Percentiles rank a stretch among this genome's conserved stretches.
These are phyloP conservation scores for Brevimyrus niger DNA, from an alignment of 2,113 vertebrate species.

Conservation along the genomic window DNA sequence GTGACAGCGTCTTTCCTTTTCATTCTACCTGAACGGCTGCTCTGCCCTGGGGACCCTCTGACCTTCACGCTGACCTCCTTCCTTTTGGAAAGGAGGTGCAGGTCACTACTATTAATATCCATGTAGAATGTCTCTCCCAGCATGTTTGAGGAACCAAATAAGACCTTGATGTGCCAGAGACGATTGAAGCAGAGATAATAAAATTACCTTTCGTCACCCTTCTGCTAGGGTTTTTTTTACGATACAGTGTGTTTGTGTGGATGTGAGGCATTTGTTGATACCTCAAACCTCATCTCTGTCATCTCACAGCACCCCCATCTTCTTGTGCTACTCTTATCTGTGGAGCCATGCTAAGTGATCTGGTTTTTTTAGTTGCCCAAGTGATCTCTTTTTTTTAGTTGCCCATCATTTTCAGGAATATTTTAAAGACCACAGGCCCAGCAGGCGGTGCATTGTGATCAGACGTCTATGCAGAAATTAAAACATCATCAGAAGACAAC, in stretches of 20 bases:
- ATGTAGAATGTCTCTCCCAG: background rate
- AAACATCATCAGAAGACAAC: background rate
- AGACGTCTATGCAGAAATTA: background rate
- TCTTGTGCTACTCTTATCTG: background rate
- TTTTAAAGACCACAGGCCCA: background rate
- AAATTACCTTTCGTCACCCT: background rate
- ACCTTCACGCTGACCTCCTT: background rate
- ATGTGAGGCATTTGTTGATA: background rate
- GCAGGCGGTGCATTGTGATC: background rate
- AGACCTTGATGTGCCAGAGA: background rate
- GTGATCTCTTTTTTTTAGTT: background rate
- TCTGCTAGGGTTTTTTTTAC: background rate
- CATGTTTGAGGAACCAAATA: background rate
- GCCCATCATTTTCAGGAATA: background rate
- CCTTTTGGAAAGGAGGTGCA: background rate
- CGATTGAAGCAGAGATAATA: background rate
- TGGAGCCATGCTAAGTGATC: background rate
- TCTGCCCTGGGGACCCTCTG: background rate
- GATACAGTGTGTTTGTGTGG: background rate
- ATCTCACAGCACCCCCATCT: background rate
- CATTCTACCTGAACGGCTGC: background rate
- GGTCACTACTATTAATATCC: background rate
- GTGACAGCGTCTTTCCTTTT: background rate
- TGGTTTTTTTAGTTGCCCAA: background rate
- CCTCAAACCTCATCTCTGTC: background rate